Conservation (phyloP, 2,113 vertebrate species). For the Chaetodon auriga region DNA sequence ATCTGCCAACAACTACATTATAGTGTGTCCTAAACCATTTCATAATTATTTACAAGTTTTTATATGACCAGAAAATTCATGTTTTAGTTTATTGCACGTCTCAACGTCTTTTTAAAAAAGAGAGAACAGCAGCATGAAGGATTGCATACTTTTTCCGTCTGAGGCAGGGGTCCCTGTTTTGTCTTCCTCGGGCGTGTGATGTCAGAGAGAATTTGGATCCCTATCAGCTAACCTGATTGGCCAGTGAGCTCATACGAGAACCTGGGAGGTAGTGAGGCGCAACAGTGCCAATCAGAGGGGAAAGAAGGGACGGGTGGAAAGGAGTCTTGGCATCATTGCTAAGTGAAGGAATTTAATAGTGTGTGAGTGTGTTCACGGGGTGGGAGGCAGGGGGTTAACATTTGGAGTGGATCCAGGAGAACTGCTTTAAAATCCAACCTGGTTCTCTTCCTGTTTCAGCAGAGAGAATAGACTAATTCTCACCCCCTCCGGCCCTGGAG, state of each 20-base stretch:
- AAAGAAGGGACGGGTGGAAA: slow-evolving; percentile 46
- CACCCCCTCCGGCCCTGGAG: slow-evolving; percentile 35
- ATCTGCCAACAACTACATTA: neutral
- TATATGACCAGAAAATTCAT: neutral
- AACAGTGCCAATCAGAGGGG: slow-evolving; percentile 61
- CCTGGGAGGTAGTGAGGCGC: slow-evolving; percentile 62
- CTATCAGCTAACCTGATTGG: slow-evolving; percentile 47
- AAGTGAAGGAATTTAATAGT: slow-evolving; percentile 52
- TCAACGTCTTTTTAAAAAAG: neutral
- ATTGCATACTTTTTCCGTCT: neutral
- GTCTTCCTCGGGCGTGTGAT: slow-evolving; percentile 4
- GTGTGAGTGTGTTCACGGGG: slow-evolving; percentile 20
- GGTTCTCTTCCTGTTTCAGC: slow-evolving; percentile 58
- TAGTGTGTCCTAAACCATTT: neutral
- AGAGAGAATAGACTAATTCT: slow-evolving; percentile 48
- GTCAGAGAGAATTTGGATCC: slow-evolving; percentile 41
- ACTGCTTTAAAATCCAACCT: slow-evolving; percentile 61
- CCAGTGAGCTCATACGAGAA: slow-evolving; percentile 54
- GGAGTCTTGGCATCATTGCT: slow-evolving; percentile 52
- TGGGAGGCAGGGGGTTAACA: slow-evolving; percentile 55
- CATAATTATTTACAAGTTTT: neutral
- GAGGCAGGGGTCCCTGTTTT: slow-evolving; percentile 5
- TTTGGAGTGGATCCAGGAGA: slow-evolving; percentile 55
- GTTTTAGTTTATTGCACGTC: neutral
- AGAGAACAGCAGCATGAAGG: slow-evolving; percentile 4